Conservation (phyloP, 2,888 invertebrate species). For the Phoronis australis region DNA sequence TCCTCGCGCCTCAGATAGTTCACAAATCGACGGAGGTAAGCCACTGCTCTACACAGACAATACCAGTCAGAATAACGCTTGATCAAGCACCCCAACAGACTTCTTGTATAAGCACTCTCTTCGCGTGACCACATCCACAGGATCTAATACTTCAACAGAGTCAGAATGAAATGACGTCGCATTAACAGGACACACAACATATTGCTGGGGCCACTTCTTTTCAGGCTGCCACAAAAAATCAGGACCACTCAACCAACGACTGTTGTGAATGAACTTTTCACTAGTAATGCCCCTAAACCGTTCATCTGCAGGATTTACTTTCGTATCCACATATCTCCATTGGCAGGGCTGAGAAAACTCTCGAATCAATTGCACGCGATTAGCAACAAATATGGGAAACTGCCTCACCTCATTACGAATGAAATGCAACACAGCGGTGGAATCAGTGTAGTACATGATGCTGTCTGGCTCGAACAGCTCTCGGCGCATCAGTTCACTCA, state of each 20-base stretch:
- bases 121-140: too few relatives aligned
- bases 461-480: conserved; percentile 3
- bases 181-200: too few relatives aligned
- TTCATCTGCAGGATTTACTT: conserved; percentile 1
- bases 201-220: conserved; percentile 5
- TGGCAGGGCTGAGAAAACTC: background rate
- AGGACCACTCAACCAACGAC: conserved; percentile 5
- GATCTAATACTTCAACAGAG: too few relatives aligned
- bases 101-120: too few relatives aligned
- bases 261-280: background rate
- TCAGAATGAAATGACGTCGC: too few relatives aligned
- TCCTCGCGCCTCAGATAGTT: too few relatives aligned
- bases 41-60: too few relatives aligned
- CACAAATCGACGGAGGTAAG: too few relatives aligned
- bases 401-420: conserved; percentile 2
- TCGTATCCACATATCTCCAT: conserved; percentile 1
- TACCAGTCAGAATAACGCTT: too few relatives aligned
- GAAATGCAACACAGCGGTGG: background rate
- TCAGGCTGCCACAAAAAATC: conserved; percentile 5
- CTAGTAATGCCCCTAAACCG: conserved; percentile 1
- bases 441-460: conserved; percentile 1
- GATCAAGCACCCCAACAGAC: too few relatives aligned
- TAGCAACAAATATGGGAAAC: conserved; percentile 4
- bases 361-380: conserved; percentile 1
- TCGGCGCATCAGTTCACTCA: background rate